These are phyloP conservation scores for Zalophus californianus DNA, from an alignment of 2,797 vertebrate species.

Conservation along the genomic window DNA sequence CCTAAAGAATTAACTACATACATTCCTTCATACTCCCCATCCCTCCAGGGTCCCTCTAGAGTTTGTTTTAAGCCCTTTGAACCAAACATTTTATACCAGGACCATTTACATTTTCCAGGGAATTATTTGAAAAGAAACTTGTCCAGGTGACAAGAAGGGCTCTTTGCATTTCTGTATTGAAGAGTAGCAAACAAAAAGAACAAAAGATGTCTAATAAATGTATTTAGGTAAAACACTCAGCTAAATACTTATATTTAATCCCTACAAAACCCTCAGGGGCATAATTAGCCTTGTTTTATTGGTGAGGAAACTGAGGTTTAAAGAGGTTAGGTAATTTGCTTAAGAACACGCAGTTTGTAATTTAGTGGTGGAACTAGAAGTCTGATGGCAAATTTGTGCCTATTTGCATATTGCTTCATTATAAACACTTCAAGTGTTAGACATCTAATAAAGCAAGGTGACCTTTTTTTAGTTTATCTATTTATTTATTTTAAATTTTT, in stretches of 20 bases:
- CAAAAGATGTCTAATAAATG: constrained; percentile 49
- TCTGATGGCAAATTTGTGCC: background rate
- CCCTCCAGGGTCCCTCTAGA: background rate
- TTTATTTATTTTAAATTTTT: background rate
- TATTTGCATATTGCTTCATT: background rate
- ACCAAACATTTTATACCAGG: constrained; percentile 42
- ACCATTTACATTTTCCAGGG: constrained; percentile 15
- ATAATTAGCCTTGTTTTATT: constrained; percentile 43
- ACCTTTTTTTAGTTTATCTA: background rate
- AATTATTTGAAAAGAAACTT: constrained; percentile 62
- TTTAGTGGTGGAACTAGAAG: background rate
- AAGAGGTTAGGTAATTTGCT: constrained; percentile 19
- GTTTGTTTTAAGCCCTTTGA: constrained; percentile 52
- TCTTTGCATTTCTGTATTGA: constrained; percentile 54
- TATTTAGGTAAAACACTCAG: constrained; percentile 34
- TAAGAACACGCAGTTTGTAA: constrained; percentile 50
- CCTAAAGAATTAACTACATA: constrained; percentile 26
- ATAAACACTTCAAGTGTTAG: background rate
- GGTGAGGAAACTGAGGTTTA: constrained; percentile 59
- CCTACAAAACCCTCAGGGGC: background rate
- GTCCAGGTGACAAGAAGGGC: background rate
- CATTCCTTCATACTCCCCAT: background rate
- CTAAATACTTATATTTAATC: constrained; percentile 42
- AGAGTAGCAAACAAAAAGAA: constrained; percentile 53
- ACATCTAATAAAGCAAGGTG: constrained; percentile 13